phyloP scores from a whole-genome alignment of 2,113 vertebrate genomes.

The Apteryx owenii region DNA sequence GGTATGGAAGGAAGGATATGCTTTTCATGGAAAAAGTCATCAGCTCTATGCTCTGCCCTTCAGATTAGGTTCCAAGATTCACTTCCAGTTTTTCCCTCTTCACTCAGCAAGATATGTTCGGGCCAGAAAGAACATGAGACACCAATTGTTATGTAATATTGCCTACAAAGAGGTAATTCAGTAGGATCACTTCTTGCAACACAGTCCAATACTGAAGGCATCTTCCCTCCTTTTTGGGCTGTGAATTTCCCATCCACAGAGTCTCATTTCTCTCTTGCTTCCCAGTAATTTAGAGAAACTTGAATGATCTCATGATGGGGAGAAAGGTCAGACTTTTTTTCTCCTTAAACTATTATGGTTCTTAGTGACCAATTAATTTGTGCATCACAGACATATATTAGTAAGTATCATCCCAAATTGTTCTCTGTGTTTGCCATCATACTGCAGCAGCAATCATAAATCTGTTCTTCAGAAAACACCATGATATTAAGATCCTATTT shows the following conservation, averaged over 20 bases:
- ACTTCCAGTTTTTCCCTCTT: not conserved
- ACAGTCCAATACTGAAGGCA: not conserved
- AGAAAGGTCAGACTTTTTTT: not conserved
- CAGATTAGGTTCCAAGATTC: not conserved
- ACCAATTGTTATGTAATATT: not conserved
- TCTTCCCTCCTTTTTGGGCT: not conserved
- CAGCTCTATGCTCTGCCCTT: not conserved
- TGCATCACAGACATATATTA: not conserved
- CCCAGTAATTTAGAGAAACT: not conserved
- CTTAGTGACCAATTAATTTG: not conserved
- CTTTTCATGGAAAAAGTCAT: not conserved
- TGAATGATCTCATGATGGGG: not conserved
- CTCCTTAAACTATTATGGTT: not conserved
- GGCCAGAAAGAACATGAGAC: not conserved
- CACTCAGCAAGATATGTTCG: not conserved
- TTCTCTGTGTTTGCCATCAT: not conserved
- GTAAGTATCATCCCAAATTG: not conserved
- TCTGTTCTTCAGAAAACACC: not conserved
- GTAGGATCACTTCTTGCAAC: not conserved
- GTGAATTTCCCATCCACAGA: not conserved
- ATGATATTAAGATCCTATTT: not conserved
- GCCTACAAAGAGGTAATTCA: not conserved
- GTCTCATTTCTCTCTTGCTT: not conserved
- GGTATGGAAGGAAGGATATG: not conserved
- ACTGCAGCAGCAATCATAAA: not conserved